These are phyloP conservation scores for Drosophila cognata DNA, from an alignment of 2,888 invertebrate genomes.

Conservation along the genomic window DNA sequence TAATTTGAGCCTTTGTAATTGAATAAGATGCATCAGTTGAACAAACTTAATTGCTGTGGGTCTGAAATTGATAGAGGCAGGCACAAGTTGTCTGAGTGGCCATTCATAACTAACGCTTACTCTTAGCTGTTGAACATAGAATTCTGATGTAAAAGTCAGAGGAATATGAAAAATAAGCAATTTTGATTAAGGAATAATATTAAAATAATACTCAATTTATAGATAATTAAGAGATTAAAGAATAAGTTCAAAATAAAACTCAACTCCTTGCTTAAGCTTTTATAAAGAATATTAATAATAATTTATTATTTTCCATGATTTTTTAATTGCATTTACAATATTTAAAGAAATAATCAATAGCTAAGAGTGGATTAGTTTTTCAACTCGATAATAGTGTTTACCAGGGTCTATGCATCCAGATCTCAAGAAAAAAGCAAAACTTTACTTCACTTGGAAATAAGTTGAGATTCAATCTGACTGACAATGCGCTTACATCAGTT, in stretches of 20 bases:
- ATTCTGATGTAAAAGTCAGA: neutral
- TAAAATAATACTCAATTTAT: neutral
- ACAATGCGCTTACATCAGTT: conserved; percentile 11
- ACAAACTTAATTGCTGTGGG: conserved; percentile 5
- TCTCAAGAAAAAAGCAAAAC: neutral
- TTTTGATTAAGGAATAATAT: neutral
- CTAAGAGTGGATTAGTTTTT: neutral
- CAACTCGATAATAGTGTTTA: neutral
- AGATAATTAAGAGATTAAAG: neutral
- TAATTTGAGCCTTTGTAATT: conserved; percentile 75
- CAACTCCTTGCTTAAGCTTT: neutral
- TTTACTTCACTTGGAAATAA: neutral
- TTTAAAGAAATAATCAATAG: neutral
- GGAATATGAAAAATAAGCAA: neutral
- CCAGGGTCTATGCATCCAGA: neutral
- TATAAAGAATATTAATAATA: neutral
- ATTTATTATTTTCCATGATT: neutral
- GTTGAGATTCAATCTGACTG: conserved; percentile 21
- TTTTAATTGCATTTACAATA: neutral
- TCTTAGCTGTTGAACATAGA: conserved; percentile 10
- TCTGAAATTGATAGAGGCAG: conserved; percentile 47
- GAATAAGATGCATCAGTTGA: conserved; percentile 71
- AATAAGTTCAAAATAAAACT: neutral
- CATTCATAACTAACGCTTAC: conserved; percentile 41
- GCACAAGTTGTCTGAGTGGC: conserved; percentile 2